Evolutionary conservation across 2,797 vertebrate species (phyloP).

Genomic region (Anabas testudineus): DNA sequence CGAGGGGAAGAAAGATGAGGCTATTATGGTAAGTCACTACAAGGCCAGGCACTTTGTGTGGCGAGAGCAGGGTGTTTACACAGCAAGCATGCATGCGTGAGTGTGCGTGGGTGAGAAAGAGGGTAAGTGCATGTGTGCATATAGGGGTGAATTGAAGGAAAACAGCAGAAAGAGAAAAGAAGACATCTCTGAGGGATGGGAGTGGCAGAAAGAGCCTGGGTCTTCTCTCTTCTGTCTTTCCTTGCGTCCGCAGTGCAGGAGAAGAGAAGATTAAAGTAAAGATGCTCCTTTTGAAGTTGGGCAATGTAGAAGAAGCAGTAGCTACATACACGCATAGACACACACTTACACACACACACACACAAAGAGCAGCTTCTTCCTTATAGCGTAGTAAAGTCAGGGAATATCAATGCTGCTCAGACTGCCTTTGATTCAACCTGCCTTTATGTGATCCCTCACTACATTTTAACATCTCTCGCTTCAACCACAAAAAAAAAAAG

Average conservation of each 20-base stretch:
- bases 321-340: slow-evolving; percentile 23
- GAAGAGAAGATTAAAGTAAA: slow-evolving; percentile 81
- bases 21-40: slow-evolving; percentile 63
- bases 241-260: slow-evolving; percentile 73
- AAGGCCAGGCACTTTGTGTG: slow-evolving; percentile 47
- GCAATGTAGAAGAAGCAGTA: slow-evolving; percentile 59
- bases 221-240: slow-evolving; percentile 70
- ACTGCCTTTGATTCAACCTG: slow-evolving; percentile 69
- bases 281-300: slow-evolving; percentile 79
- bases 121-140: not conserved
- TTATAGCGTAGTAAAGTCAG: slow-evolving; percentile 57
- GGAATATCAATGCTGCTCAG: slow-evolving; percentile 67
- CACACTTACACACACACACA: slow-evolving; percentile 28
- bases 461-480: slow-evolving; percentile 51
- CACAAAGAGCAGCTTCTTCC: slow-evolving; percentile 36
- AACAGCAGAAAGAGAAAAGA: slow-evolving; percentile 29
- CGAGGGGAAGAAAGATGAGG: slow-evolving; percentile 39
- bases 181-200: slow-evolving; percentile 55
- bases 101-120: not conserved
- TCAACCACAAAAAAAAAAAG: slow-evolving; percentile 17
- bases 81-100: slow-evolving; percentile 18
- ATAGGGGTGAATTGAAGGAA: slow-evolving; percentile 14
- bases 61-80: slow-evolving; percentile 30
- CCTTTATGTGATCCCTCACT: slow-evolving; percentile 63
- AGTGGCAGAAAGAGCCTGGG: slow-evolving; percentile 56